Conservation (phyloP, 2,113 vertebrate species). For the Cranoglanis bouderius region DNA sequence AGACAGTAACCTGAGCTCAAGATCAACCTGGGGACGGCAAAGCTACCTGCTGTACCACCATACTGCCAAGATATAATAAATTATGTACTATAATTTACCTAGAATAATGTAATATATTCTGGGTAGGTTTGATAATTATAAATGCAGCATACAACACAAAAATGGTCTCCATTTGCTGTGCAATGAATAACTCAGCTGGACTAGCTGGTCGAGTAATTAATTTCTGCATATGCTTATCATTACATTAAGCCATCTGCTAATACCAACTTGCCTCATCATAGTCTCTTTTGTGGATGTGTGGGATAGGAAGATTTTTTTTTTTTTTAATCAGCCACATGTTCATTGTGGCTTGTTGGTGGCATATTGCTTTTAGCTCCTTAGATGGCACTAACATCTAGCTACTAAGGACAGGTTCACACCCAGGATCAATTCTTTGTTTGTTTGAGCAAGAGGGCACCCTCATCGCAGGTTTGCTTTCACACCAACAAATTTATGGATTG, state of each 20-base stretch:
- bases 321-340: background rate
- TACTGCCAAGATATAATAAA: conserved; percentile 1
- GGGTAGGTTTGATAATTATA: background rate
- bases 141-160: background rate
- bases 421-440: background rate
- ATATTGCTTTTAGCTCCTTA: background rate
- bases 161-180: background rate
- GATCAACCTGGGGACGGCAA: background rate
- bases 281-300: background rate
- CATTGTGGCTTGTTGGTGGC: background rate
- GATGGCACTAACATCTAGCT: background rate
- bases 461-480: background rate
- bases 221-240: background rate
- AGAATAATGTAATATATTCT: background rate
- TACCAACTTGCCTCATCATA: background rate
- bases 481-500: background rate
- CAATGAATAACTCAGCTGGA: background rate
- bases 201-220: background rate
- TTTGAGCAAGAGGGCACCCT: background rate
- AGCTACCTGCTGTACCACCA: background rate
- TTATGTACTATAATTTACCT: background rate
- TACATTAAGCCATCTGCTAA: background rate
- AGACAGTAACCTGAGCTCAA: background rate
- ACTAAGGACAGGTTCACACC: background rate
- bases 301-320: no score